phyloP scores from a whole-genome alignment of 2,888 invertebrate genomes.

The Muschampia plurimacula region DNA sequence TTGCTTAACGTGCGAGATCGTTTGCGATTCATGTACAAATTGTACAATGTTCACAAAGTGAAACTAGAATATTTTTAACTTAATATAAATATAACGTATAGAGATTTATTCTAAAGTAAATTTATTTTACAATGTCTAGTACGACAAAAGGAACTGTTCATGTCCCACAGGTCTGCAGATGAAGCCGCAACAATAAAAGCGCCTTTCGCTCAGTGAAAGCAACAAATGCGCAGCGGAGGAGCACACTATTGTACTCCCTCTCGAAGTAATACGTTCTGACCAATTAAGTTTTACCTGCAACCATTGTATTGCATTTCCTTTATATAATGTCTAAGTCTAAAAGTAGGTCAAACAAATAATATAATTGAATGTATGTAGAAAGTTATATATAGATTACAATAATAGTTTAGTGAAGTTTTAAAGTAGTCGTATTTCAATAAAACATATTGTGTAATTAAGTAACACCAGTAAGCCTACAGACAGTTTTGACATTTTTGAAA shows the following conservation, averaged over 20 bases:
- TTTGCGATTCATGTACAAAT: no score
- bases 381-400: no score
- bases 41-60: no score
- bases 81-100: background rate
- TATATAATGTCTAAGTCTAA: background rate
- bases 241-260: conserved; percentile 59
- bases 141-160: background rate
- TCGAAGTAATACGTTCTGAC: conserved; percentile 63
- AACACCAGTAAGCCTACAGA: no score
- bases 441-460: no score
- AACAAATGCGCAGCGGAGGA: conserved; percentile 47
- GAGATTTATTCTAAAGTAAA: background rate
- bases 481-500: no score
- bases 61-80: no score
- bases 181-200: conserved; percentile 62
- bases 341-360: background rate
- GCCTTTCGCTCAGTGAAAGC: conserved; percentile 53
- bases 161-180: conserved; percentile 52
- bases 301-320: conserved; percentile 20
- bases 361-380: background rate
- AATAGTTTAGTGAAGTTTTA: no score
- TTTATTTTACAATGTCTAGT: conserved; percentile 1
- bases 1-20: no score
- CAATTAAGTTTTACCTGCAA: conserved; percentile 30
- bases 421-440: no score